A percentile compares a stretch with the other conserved stretches of the same genome.
Conservation (phyloP, 2,797 vertebrate species). For the Sandelia bainsii region DNA sequence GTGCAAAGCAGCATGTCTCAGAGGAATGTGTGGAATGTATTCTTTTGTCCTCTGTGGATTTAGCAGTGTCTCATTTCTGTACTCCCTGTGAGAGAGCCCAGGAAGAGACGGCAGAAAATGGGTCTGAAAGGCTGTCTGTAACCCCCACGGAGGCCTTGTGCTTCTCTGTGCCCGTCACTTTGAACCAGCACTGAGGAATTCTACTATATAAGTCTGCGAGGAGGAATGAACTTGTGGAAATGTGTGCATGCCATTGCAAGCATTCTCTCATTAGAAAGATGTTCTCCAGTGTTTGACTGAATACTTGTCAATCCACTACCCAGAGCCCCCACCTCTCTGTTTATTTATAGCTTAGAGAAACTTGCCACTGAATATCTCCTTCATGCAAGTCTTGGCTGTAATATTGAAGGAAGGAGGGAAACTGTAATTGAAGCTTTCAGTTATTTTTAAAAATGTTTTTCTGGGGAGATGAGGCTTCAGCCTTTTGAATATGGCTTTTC, state of each 20-base stretch:
- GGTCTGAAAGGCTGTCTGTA: slow-evolving; percentile 39
- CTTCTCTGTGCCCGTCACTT: slow-evolving; percentile 20
- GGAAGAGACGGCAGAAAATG: slow-evolving; percentile 57
- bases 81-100: slow-evolving; percentile 40
- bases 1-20: slow-evolving; percentile 76
- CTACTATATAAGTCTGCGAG: slow-evolving; percentile 25
- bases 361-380: slow-evolving; percentile 58
- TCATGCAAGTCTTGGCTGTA: slow-evolving; percentile 56
- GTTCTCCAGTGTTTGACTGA: slow-evolving; percentile 62
- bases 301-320: slow-evolving; percentile 53
- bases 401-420: slow-evolving; percentile 58
- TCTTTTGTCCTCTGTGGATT: slow-evolving; percentile 77
- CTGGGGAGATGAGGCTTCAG: slow-evolving; percentile 49
- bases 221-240: slow-evolving; percentile 30
- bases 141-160: slow-evolving; percentile 46
- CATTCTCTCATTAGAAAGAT: slow-evolving; percentile 66
- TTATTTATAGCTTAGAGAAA: slow-evolving; percentile 72
- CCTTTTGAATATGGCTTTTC: slow-evolving; percentile 57
- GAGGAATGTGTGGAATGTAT: slow-evolving; percentile 84
- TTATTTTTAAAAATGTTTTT: slow-evolving; percentile 47
- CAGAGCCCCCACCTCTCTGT: slow-evolving; percentile 42
- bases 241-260: slow-evolving; percentile 27
- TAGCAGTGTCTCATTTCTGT: slow-evolving; percentile 67
- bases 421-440: slow-evolving; percentile 72
- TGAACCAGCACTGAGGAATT: slow-evolving; percentile 46